A percentile compares a stretch with the other conserved stretches of the same genome.
Conservation (phyloP, 2,797 vertebrate genomes). For the Emys orbicularis region DNA sequence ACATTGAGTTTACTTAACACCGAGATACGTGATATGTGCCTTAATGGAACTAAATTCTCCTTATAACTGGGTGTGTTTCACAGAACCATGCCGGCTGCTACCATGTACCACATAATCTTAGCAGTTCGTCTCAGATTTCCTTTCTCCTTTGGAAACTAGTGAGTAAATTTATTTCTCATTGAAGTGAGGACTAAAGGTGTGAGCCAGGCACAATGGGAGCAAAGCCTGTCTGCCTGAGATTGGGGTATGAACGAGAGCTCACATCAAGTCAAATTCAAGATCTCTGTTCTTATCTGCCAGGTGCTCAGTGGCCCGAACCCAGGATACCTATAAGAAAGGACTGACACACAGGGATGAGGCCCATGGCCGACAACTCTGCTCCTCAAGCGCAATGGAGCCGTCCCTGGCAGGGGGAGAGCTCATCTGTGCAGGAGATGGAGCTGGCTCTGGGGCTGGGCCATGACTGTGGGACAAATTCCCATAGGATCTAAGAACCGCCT, state of each 20-base stretch:
- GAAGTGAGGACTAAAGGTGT: neutral
- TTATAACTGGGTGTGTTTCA: conserved; percentile 36
- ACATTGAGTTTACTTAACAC: conserved; percentile 59
- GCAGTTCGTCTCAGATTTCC: neutral
- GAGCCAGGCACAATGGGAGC: neutral
- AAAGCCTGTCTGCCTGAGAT: neutral
- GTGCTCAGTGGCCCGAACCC: neutral
- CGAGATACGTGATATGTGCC: conserved; percentile 36
- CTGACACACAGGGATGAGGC: neutral
- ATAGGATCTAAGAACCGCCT: neutral
- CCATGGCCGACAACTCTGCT: neutral
- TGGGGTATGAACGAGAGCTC: neutral
- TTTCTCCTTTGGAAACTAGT: neutral
- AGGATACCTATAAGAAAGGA: neutral
- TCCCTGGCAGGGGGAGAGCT: neutral
- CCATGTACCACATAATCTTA: neutral
- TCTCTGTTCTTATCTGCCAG: neutral
- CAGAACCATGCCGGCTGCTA: neutral
- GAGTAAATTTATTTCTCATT: neutral
- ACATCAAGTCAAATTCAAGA: neutral
- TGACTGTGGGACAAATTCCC: neutral
- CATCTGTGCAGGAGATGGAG: neutral
- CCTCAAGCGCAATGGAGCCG: neutral
- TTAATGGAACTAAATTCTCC: conserved; percentile 51
- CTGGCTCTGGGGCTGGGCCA: accelerated